Evolutionary conservation across 2,888 invertebrate genomes (phyloP).

Genomic region (Branchellion lobata): DNA sequence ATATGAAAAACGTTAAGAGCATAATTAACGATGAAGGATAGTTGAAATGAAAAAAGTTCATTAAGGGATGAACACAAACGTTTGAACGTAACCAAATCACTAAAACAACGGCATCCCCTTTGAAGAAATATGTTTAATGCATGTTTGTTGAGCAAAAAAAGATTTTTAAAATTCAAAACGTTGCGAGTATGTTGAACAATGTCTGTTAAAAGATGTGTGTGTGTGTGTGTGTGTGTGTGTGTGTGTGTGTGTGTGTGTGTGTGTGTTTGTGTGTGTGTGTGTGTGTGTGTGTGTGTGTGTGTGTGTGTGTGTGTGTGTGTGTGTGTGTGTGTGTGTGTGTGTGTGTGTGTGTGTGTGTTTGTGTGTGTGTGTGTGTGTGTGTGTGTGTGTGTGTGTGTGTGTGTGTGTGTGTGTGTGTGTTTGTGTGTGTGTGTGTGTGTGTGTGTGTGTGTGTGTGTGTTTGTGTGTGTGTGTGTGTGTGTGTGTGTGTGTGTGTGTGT

Average conservation of each 20-base stretch:
- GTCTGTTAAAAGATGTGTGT: background rate
- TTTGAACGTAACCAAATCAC: too few relatives aligned
- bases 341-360: constrained; percentile 44
- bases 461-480: constrained; percentile 43
- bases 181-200: too few relatives aligned
- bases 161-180: too few relatives aligned
- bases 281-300: constrained; percentile 34
- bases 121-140: too few relatives aligned
- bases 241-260: constrained; percentile 24
- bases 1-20: too few relatives aligned
- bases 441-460: constrained; percentile 42
- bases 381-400: constrained; percentile 46
- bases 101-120: too few relatives aligned
- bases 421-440: constrained; percentile 41
- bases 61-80: too few relatives aligned
- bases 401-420: constrained; percentile 43
- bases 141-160: too few relatives aligned
- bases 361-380: constrained; percentile 45
- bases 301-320: constrained; percentile 32
- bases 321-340: constrained; percentile 41
- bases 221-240: constrained; percentile 28
- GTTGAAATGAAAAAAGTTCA: too few relatives aligned
- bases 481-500: constrained; percentile 21
- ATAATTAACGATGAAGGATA: too few relatives aligned
- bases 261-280: constrained; percentile 25